A percentile compares a stretch with the other conserved stretches of the same genome.
These are phyloP conservation scores for Acleris literana DNA, from an alignment of 2,888 invertebrate genomes.

Conservation along the genomic window DNA sequence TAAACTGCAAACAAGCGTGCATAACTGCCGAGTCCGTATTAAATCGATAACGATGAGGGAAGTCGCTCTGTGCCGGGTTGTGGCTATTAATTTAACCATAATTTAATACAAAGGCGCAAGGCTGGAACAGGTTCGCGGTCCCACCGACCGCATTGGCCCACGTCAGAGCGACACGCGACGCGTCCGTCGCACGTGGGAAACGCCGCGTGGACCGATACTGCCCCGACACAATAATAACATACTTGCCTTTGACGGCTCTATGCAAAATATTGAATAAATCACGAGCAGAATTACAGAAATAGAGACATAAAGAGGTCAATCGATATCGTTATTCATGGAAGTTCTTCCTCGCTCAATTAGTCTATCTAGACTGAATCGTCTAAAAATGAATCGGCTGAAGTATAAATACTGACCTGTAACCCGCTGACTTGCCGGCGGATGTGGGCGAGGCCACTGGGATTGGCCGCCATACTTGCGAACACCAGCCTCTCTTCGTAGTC, in stretches of 20 bases:
- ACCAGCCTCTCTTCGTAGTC: constrained; percentile 96
- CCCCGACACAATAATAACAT: constrained; percentile 15
- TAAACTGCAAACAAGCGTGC: constrained; percentile 48
- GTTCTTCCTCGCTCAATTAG: constrained; percentile 1
- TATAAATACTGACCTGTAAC: constrained; percentile 75
- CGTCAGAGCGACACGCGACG: constrained; percentile 47
- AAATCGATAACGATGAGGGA: constrained; percentile 59
- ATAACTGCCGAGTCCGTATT: constrained; percentile 55
- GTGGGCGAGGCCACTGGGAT: constrained; percentile 93
- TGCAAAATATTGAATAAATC: constrained; percentile 17
- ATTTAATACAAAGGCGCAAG: constrained; percentile 44
- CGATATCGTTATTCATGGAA: constrained; percentile 37
- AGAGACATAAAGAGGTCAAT: constrained; percentile 26
- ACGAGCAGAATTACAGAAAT: constrained; percentile 14
- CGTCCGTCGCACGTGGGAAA: constrained; percentile 17
- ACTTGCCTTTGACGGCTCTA: neutral
- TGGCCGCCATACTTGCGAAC: constrained; percentile 94
- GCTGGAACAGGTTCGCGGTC: constrained; percentile 42
- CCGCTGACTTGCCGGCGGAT: constrained; percentile 92
- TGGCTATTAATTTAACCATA: constrained; percentile 52
- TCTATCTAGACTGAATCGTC: constrained; percentile 42
- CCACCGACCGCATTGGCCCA: constrained; percentile 53
- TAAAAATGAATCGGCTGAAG: constrained; percentile 39
- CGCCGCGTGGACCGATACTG: neutral
- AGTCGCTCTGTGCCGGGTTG: constrained; percentile 44